Evolutionary conservation across 2,888 invertebrate species (phyloP).

Genomic region (Microplitis deprimator): DNA sequence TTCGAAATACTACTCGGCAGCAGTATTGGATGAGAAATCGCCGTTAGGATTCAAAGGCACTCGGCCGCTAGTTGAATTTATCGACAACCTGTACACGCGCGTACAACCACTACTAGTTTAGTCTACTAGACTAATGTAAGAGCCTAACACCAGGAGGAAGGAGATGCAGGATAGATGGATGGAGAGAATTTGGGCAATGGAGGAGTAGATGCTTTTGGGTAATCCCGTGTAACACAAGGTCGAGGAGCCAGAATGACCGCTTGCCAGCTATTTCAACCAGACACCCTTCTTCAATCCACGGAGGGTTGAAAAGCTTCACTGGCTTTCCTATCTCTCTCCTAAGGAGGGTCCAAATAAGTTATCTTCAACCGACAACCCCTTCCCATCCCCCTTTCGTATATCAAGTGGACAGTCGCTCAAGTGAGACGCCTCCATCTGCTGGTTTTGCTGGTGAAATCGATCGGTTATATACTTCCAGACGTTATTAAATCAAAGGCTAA

Average conservation of each 20-base stretch:
- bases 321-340: conserved; percentile 13
- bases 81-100: conserved; percentile 67
- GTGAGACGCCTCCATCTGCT: background rate
- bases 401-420: conserved; percentile 55
- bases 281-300: conserved; percentile 26
- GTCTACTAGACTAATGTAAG: conserved; percentile 32
- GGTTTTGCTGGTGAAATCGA: background rate
- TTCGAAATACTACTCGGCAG: conserved; percentile 14
- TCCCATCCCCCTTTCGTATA: conserved; percentile 27
- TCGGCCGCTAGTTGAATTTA: conserved; percentile 66
- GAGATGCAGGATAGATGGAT: conserved; percentile 41
- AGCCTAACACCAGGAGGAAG: conserved; percentile 38
- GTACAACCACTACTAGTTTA: conserved; percentile 25
- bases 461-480: background rate
- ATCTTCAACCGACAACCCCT: conserved; percentile 68
- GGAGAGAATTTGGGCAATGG: background rate
- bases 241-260: conserved; percentile 39
- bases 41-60: conserved; percentile 55
- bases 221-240: conserved; percentile 43
- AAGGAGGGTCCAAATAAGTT: conserved; percentile 62
- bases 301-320: conserved; percentile 2
- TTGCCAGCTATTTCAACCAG: conserved; percentile 12
- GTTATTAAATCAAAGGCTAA: background rate
- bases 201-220: conserved; percentile 21
- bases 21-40: conserved; percentile 32